Conservation (phyloP, 2,113 vertebrate species). For the Protobothrops flavoviridis region DNA sequence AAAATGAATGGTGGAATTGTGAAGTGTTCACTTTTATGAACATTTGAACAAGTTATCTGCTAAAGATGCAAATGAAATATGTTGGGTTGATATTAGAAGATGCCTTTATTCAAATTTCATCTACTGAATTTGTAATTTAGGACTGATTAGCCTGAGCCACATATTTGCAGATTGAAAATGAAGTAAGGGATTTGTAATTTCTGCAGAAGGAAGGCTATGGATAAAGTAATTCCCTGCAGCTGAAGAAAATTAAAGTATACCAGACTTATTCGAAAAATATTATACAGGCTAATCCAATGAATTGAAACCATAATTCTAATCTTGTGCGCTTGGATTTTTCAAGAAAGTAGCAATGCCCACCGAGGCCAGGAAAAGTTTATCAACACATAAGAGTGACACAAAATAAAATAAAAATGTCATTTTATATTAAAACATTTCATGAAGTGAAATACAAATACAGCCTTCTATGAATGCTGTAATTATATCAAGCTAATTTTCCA, state of each 20-base stretch:
- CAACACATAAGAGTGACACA: background rate
- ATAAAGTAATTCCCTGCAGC: constrained; percentile 34
- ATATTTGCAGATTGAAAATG: constrained; percentile 26
- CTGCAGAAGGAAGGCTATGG: constrained; percentile 21
- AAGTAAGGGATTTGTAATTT: constrained; percentile 53
- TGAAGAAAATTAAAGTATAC: constrained; percentile 27
- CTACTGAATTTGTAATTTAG: constrained; percentile 48
- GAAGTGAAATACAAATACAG: constrained; percentile 3
- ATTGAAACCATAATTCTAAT: background rate
- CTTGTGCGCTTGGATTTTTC: background rate
- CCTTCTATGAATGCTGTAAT: constrained; percentile 16
- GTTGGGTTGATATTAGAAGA: constrained; percentile 26
- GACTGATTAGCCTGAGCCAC: constrained; percentile 33
- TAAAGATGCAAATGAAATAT: background rate
- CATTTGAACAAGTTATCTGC: constrained; percentile 26
- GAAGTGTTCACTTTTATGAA: constrained; percentile 45
- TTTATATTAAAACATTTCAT: background rate
- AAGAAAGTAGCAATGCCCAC: background rate
- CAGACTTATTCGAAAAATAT: background rate
- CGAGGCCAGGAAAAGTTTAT: background rate
- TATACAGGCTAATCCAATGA: background rate
- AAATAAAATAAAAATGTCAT: background rate
- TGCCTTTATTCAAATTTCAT: constrained; percentile 28
- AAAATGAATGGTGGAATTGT: constrained; percentile 29
- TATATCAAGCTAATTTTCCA: background rate